Evolutionary conservation across 2,113 vertebrate species (phyloP), one percentile per base, ranked within the genome.

Genomic region (Chionodraco myersi): DNA sequence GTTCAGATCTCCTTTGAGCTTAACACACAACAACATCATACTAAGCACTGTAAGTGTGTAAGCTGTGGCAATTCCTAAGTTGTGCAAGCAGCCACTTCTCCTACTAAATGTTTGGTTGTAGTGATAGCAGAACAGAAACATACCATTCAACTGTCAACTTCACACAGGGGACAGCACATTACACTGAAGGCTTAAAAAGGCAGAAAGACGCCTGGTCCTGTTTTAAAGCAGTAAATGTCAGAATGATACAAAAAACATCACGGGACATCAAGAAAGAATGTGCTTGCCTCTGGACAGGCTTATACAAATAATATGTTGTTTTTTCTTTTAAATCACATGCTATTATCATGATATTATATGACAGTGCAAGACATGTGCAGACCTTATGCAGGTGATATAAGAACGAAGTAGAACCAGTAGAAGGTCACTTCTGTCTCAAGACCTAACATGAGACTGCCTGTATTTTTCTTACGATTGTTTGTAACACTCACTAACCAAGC

Each of bases 161-260:
- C 62, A 62, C 23, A 58, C 10, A 26, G 54, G 53, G 30, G 41
- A 47, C 2, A 15, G 18, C 10, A 56, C 14, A 21, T 51, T 36
- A 74, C 47, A 64, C 63, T 36, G 6, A 67, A 67, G 68, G 48
- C 63, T 60, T 45, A 41, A 41, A 49, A 49, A 11, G 60, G 16
- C 53, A 75, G 36, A 5, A 3, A 47, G 5, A 52, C 0, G 10
- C 45, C 41, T 47, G 52, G 18, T 44, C 11, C 44, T 10, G 47
- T 47, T n/a, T 26, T 58, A 13, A 48, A 47, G 10, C 51, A 18
- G 52, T 51, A 44, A 72, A 9, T 58, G 34, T 44, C 34, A 47
- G 47, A 16, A 12, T 26, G 16, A 53, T 69, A 7, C 12, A 61
- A 71, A 60, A 30, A 30, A 30, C 30, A 66, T 34, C 26, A 45